phyloP scores from a whole-genome alignment of 1,140 invertebrate genomes.

The Bombus confusus region DNA sequence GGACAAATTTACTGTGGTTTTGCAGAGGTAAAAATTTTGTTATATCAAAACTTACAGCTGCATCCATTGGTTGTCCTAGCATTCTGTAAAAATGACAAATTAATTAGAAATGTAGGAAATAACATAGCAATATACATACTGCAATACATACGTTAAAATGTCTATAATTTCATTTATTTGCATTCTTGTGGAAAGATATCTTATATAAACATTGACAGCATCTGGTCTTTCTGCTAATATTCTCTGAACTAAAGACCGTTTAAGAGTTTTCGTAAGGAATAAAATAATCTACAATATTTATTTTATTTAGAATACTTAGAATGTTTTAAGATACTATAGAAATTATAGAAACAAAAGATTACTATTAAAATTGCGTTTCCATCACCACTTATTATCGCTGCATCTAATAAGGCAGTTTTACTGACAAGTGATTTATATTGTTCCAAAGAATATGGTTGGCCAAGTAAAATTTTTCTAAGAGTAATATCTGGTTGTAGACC shows the following conservation, averaged over 20 bases:
- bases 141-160: slow-evolving; percentile 80
- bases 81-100: slow-evolving; percentile 79
- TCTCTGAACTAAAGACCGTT: slow-evolving; percentile 80
- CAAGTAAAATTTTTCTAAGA: slow-evolving; percentile 80
- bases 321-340: slow-evolving; percentile 21
- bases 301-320: background rate
- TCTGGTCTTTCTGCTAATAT: slow-evolving; percentile 80
- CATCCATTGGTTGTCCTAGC: slow-evolving; percentile 80
- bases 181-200: slow-evolving; percentile 82
- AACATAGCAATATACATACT: slow-evolving; percentile 11
- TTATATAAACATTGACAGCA: slow-evolving; percentile 82
- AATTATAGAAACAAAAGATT: slow-evolving; percentile 42
- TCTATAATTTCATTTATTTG: slow-evolving; percentile 82
- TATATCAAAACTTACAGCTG: slow-evolving; percentile 78
- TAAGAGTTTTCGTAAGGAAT: slow-evolving; percentile 83
- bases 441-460: slow-evolving; percentile 81
- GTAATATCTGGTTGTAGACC: slow-evolving; percentile 75
- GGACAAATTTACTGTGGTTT: background rate
- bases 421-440: slow-evolving; percentile 82
- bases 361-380: slow-evolving; percentile 84
- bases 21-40: background rate
- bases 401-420: slow-evolving; percentile 82
- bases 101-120: slow-evolving; percentile 29
- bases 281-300: slow-evolving; percentile 79
- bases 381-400: slow-evolving; percentile 81